A percentile compares a stretch with the other conserved stretches of the same genome.
phyloP scores from a whole-genome alignment of 2,113 vertebrate genomes.

The Bothrops jararaca region DNA sequence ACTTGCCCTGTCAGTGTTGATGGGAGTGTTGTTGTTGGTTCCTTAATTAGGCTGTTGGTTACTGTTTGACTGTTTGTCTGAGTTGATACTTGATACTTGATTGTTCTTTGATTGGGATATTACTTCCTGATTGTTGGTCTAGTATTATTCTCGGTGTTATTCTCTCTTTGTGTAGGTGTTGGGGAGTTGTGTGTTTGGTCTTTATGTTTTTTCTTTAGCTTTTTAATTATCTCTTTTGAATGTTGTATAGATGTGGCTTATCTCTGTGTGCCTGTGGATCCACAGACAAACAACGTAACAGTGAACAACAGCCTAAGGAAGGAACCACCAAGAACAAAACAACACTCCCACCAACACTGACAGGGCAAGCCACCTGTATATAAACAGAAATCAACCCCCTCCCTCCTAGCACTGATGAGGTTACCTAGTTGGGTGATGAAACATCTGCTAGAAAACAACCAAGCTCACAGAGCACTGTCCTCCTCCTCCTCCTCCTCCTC shows the following conservation, averaged over 20 bases:
- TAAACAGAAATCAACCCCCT: background rate
- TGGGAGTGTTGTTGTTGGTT: background rate
- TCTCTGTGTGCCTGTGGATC: background rate
- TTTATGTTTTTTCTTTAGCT: background rate
- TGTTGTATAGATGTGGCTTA: background rate
- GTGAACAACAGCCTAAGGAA: background rate
- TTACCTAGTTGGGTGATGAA: background rate
- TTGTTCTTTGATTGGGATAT: background rate
- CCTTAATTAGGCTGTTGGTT: background rate
- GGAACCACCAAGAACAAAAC: background rate
- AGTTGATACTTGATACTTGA: background rate
- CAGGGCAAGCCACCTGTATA: background rate
- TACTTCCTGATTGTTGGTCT: background rate
- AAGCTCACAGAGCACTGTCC: background rate
- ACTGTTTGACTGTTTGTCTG: background rate
- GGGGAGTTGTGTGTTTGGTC: background rate
- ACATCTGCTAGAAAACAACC: background rate
- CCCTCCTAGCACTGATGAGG: background rate
- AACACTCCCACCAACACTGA: background rate
- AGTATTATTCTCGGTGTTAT: background rate
- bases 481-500: too few species aligned
- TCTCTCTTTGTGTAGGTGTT: background rate
- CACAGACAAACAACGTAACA: background rate
- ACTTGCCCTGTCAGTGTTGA: background rate
- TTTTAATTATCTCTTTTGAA: background rate